A percentile compares a stretch with the other conserved stretches of the same genome.
These are phyloP conservation scores for Toxotes lorentzi DNA, from an alignment of 2,797 vertebrate genomes.

Conservation along the genomic window DNA sequence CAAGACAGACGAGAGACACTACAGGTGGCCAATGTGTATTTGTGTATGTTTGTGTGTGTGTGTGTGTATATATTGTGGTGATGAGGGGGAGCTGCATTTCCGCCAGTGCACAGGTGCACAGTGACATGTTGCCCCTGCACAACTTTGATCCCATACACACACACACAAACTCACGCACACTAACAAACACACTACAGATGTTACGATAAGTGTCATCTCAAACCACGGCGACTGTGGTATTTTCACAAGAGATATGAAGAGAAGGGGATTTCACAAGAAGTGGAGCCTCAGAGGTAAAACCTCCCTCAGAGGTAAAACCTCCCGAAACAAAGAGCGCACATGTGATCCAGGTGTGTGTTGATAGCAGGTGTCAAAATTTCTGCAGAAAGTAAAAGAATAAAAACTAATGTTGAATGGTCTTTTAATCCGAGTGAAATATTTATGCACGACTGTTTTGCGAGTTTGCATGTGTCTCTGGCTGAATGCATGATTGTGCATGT, in stretches of 20 bases:
- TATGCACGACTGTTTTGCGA: neutral
- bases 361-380: constrained; percentile 9
- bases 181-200: constrained; percentile 54
- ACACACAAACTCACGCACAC: constrained; percentile 26
- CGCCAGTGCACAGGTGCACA: constrained; percentile 70
- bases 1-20: constrained; percentile 27
- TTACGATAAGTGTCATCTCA: constrained; percentile 61
- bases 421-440: constrained; percentile 1
- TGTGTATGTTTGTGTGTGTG: constrained; percentile 21
- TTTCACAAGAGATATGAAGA: constrained; percentile 40
- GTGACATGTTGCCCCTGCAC: constrained; percentile 49
- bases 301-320: constrained; percentile 11
- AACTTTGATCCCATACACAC: constrained; percentile 46
- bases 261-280: constrained; percentile 72
- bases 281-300: constrained; percentile 42
- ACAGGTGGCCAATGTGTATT: constrained; percentile 57
- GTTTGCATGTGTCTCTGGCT: constrained; percentile 4
- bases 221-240: constrained; percentile 57
- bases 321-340: constrained; percentile 24
- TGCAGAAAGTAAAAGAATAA: constrained; percentile 14
- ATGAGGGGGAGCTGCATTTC: constrained; percentile 61
- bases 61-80: constrained; percentile 47
- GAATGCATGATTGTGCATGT: constrained; percentile 26
- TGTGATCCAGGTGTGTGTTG: constrained; percentile 63
- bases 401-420: constrained; percentile 12